Evolutionary conservation across 1,140 invertebrate genomes (phyloP), one percentile per base, ranked within the genome.

Genomic region (Whitmania pigra): DNA sequence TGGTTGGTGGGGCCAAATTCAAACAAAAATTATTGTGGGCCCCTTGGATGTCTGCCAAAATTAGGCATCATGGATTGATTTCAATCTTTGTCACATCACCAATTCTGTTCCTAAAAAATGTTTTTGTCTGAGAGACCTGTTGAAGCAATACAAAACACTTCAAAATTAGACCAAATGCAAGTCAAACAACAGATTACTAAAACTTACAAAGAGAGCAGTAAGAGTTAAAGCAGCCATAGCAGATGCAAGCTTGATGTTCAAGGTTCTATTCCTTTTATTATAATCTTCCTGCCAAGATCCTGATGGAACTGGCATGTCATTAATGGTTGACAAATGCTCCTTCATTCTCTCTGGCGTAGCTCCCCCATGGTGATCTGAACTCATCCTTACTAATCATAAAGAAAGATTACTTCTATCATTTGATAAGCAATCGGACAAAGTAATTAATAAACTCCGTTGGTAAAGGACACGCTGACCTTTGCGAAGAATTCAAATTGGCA

Each of bases 271-370:
- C 27, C 68, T 40, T 57, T 74, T 74, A 22, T 67, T 49, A 60
- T 74, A 74, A 72, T 72, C 27, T 29, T 72, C 73, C 57, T 74
- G 73, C 73, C 73, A 74, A 36, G 73, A 74, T 31, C 73, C 73
- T 27, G 71, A 40, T 40, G 73, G 73, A 40, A 74, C 67, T n/a
- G 73, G 73, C 20, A 72, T 53, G 55, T 72, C 31, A 72, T 74
- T 57, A 17, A 74, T 53, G n/a, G 57, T 67, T 53, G 29, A 49
- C 20, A 36, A n/a, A 27, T 54, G 18, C 13, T 53, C 18, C 27
- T 53, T 53, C 15, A 54, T 49, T 43, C 67, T 29, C 25, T 67
- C 72, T 7, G 67, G 22, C 2, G 31, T 63, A 18, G 22, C 13
- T 25, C 57, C 29, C 11, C 15, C 57, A 63, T 4, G 43, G 13